Percentiles rank a stretch among this genome's conserved stretches.
phyloP scores from a whole-genome alignment of 2,113 vertebrate species.

The Peucedramus taeniatus region DNA sequence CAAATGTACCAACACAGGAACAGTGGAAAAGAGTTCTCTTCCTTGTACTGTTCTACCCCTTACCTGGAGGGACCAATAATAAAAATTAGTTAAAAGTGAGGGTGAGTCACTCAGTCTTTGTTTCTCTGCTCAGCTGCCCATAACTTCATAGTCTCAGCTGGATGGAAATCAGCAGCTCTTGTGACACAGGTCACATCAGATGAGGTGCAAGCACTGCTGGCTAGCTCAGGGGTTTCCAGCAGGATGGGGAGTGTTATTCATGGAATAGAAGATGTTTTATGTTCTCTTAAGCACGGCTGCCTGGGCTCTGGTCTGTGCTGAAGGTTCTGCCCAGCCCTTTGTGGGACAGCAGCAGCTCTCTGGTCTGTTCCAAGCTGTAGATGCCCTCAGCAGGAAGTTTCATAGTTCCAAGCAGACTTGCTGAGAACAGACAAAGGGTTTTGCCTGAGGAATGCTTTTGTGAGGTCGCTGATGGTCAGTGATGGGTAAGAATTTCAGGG shows the following conservation, averaged over 20 bases:
- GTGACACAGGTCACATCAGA: not conserved
- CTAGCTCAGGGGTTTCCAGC: not conserved
- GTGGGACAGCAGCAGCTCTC: not conserved
- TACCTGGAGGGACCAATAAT: not conserved
- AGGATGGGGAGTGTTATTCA: not conserved
- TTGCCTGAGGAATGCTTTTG: not conserved
- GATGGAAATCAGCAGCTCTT: not conserved
- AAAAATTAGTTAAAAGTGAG: not conserved
- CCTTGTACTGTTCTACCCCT: not conserved
- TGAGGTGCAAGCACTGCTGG: not conserved
- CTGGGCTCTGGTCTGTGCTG: not conserved
- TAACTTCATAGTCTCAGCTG: not conserved
- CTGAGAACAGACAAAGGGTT: not conserved
- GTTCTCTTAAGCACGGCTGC: not conserved
- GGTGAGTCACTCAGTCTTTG: not conserved
- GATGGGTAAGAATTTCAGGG: not conserved
- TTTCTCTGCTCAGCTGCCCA: not conserved
- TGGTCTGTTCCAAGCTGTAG: not conserved
- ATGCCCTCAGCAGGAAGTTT: not conserved
- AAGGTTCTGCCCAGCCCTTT: not conserved
- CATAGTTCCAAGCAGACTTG: not conserved
- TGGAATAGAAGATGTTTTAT: not conserved
- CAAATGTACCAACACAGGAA: not conserved
- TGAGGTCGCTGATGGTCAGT: not conserved
- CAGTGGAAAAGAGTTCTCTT: not conserved